Evolutionary conservation across 2,888 invertebrate species (phyloP).

Genomic region (Tetragnatha montana): DNA sequence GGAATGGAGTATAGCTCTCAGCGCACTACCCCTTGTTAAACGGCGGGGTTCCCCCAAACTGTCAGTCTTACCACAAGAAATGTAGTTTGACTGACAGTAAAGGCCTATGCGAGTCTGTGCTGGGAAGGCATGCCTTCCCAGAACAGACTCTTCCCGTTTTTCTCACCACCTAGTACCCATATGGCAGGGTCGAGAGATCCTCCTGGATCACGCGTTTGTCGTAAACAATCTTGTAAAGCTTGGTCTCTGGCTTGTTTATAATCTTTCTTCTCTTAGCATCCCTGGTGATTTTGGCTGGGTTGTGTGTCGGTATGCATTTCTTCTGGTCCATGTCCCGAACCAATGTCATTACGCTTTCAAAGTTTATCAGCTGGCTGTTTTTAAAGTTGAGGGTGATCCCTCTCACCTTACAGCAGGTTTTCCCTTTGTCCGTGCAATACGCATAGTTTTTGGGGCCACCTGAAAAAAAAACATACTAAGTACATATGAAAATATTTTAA

Average conservation of each 20-base stretch:
- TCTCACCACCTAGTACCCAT: background rate
- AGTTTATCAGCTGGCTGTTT: conserved; percentile 11
- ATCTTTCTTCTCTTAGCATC: background rate
- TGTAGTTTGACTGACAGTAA: too few relatives aligned
- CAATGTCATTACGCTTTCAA: background rate
- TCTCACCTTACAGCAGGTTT: background rate
- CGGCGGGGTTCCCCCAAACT: too few relatives aligned
- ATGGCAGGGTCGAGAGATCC: background rate
- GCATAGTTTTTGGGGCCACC: conserved; percentile 8
- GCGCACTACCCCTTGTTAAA: too few relatives aligned
- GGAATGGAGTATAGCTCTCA: too few relatives aligned
- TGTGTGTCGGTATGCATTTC: background rate
- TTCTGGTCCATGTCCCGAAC: background rate
- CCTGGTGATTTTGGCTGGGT: background rate
- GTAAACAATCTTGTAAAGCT: background rate
- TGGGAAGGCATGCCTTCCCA: too few relatives aligned
- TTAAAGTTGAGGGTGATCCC: conserved; percentile 5
- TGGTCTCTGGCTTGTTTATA: background rate
- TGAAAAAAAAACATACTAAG: too few relatives aligned
- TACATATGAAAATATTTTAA: background rate
- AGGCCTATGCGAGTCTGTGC: too few relatives aligned
- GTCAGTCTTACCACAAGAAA: too few relatives aligned
- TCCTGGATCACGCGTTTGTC: background rate
- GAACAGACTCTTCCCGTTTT: too few relatives aligned
- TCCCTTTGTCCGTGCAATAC: background rate